These are phyloP conservation scores for Chymomyza amoena DNA, from an alignment of 2,888 invertebrate species.

Conservation along the genomic window DNA sequence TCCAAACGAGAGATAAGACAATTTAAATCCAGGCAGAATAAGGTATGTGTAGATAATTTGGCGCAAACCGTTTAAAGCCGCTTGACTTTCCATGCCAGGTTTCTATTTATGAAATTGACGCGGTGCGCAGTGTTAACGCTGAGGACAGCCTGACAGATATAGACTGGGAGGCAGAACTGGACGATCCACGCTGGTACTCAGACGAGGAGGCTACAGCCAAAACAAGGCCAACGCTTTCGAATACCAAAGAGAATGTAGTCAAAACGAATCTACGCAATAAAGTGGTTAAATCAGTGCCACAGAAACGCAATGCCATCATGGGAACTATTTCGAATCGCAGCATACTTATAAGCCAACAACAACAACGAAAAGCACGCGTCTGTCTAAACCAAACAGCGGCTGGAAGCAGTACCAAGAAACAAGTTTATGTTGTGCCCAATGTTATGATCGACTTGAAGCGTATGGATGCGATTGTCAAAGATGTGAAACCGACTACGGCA, in stretches of 20 bases:
- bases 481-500: background rate
- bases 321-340: slow-evolving; percentile 6
- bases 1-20: slow-evolving; percentile 43
- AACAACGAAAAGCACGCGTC: slow-evolving; percentile 14
- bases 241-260: slow-evolving; percentile 64
- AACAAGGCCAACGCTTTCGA: slow-evolving; percentile 47
- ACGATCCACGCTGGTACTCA: slow-evolving; percentile 73
- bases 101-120: slow-evolving; percentile 61
- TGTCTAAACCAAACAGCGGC: background rate
- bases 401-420: slow-evolving; percentile 16
- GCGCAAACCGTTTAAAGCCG: background rate
- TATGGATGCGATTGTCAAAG: slow-evolving; percentile 1
- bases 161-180: slow-evolving; percentile 69
- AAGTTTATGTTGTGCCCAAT: slow-evolving; percentile 18
- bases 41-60: slow-evolving; percentile 37
- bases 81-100: slow-evolving; percentile 39
- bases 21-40: slow-evolving; percentile 50
- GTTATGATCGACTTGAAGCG: slow-evolving; percentile 25
- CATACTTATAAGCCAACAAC: slow-evolving; percentile 36
- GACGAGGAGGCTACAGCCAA: slow-evolving; percentile 38
- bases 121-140: slow-evolving; percentile 36
- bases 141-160: slow-evolving; percentile 33
- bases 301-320: background rate
- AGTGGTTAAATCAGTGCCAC: background rate
- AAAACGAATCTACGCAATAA: background rate